Evolutionary conservation across 2,888 invertebrate species (phyloP), one percentile per base, ranked within the genome.

Genomic region (Polymixis flavicincta): DNA sequence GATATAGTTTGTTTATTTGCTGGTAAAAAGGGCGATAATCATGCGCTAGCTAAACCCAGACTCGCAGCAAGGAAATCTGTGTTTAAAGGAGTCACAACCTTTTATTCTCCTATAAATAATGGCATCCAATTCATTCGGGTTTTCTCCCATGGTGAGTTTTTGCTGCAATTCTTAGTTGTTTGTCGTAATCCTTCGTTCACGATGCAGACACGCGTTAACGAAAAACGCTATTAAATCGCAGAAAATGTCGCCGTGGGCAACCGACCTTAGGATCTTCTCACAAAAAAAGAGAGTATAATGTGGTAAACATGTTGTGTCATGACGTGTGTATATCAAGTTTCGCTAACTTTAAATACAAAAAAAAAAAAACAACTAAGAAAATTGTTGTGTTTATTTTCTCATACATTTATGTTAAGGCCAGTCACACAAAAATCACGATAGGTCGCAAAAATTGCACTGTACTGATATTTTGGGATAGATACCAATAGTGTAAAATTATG

Each of bases 371-470:
- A 60, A n/a, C 0, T 37, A 42, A 67, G 22, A 37, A 37, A 25
- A 25, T 48, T 54, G 2, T 54, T 66, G 13, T 5, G 11, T 76
- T 66, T 77, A 76, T 76, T 57, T 76, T 63, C 37, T 45, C 37
- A 57, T 11, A 54, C n/a, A 48, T 48, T 19, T 28, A 60, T n/a
- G 19, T 64, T 45, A 11, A 45, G 42, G 42, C 37, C 6, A 37
- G 37, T 45, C 42, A 45, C 42, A 45, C 42, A 45, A 45, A 13
- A 45, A 45, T 45, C 42, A 0, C 3, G 42, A 11, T 45, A 45
- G 42, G 42, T 13, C 42, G 42, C 42, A 45, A 45, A 45, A 45
- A 45, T 45, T 13, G 42, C 42, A 11, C 42, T 45, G 42, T 45
- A 45, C 11, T 13, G 11, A 45, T 45, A 11, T 42, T 45, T 45